Evolutionary conservation across 1,140 invertebrate species (phyloP).

Genomic region (Pogonognathellus flavescens): DNA sequence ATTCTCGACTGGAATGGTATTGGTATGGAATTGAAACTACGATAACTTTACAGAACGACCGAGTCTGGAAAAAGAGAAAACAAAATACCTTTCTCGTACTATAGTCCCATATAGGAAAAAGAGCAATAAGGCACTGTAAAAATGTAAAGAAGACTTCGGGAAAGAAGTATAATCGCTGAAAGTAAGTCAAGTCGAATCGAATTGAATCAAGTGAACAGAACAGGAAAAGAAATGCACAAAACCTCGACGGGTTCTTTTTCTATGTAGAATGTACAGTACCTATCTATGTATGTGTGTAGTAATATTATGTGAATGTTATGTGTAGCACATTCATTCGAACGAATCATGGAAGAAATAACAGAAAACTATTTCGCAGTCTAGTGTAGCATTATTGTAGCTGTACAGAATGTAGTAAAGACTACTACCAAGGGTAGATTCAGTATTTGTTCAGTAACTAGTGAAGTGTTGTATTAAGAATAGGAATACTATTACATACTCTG

Average conservation of each 20-base stretch:
- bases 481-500: no score
- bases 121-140: conserved; percentile 4
- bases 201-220: neutral
- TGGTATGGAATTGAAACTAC: conserved; percentile 29
- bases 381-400: no score
- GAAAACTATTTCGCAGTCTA: no score
- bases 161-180: conserved; percentile 8
- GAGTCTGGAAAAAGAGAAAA: conserved; percentile 22
- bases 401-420: no score
- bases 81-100: neutral
- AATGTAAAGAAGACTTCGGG: neutral
- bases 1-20: neutral
- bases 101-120: neutral
- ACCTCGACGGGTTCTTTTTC: conserved; percentile 25
- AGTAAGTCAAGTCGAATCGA: neutral
- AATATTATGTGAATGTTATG: neutral
- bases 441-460: no score
- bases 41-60: conserved; percentile 13
- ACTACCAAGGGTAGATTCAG: no score
- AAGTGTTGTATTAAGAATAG: no score
- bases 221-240: conserved; percentile 30
- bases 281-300: neutral
- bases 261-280: neutral
- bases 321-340: no score
- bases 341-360: no score